Evolutionary conservation across 2,888 invertebrate species (phyloP), one percentile per base, ranked within the genome.

Genomic region (Orgyia antiqua): DNA sequence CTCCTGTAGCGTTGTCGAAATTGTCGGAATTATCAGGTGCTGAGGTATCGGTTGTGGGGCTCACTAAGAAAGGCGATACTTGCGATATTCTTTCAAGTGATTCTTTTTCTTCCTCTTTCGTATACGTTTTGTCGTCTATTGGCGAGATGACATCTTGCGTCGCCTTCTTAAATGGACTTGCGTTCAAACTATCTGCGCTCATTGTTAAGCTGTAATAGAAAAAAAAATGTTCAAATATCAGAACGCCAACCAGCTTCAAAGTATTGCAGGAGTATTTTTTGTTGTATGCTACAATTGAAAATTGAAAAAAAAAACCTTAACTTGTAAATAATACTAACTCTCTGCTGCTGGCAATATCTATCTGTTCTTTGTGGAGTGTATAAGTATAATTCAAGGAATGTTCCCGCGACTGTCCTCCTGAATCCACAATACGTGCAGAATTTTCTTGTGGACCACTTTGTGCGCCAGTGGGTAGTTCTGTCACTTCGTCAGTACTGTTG

Each of bases 131-230:
- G 39, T 82, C 80, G 49, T 78, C 68, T 47, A 74, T 57, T 9
- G 73, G 68, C 2, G 72, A 73, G 9, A 51, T 44, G n/a, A 33
- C 11, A 8, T 64, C 59, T 29, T 51, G 49, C 26, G 54, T 50
- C 1, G 39, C 48, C 24, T 66, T 65, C 36, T 70, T 75, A 21
- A 51, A 54, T 2, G 73, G 77, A 44, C 78, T 82, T 45, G 59
- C 74, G 63, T 86, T 87, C 43, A 87, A 64, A 47, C 87, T 87
- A 57, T 87, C 87, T 24, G 74, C 80, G 53, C 86, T 87, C 79
- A 87, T 83, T 20, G 86, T 82, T 24, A 74, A 57, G 54, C 87
- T 87, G 71, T 10, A 28, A 13, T 13, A 24, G 8, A 13, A 11
- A 11, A 23, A 20, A 9, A n/a, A n/a, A n/a, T 20, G n/a, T 19